Percentiles rank a stretch among this genome's conserved stretches.
phyloP scores from a whole-genome alignment of 1,140 invertebrate species.

The Sitobion miscanthi region DNA sequence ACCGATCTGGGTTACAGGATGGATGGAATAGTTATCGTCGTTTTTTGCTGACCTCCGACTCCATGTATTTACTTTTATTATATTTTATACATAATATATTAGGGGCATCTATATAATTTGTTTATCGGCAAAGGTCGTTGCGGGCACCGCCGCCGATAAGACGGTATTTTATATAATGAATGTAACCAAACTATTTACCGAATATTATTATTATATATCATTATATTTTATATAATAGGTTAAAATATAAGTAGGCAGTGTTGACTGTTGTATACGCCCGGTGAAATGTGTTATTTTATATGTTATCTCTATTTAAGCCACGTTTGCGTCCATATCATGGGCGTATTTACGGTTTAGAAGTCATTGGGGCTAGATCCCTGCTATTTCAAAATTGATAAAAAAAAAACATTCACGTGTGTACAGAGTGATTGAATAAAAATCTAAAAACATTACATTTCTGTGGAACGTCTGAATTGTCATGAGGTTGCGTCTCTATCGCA shows the following conservation, averaged over 20 bases:
- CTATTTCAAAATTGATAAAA: not conserved
- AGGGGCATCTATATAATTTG: not conserved
- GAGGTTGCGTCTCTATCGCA: too few relatives aligned
- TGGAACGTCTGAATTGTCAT: not conserved
- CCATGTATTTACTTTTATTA: not conserved
- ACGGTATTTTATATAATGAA: not conserved
- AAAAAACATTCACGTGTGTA: not conserved
- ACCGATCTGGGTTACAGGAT: not conserved
- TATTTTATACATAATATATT: not conserved
- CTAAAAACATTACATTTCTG: not conserved
- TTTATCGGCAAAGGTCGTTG: not conserved
- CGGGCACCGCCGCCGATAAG: not conserved
- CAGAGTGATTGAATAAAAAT: not conserved
- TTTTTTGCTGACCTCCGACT: not conserved
- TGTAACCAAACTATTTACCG: not conserved
- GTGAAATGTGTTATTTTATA: not conserved
- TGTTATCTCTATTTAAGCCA: not conserved
- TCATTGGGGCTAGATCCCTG: not conserved
- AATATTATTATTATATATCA: not conserved
- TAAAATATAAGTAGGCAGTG: slow-evolving; percentile 11
- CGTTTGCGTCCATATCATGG: not conserved
- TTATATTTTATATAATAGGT: not conserved
- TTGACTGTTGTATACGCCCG: not conserved
- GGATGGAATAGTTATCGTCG: not conserved
- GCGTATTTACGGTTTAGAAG: not conserved